Evolutionary conservation across 2,113 vertebrate species (phyloP), one percentile per base, ranked within the genome.

Genomic region (Myotis lucifugus): DNA sequence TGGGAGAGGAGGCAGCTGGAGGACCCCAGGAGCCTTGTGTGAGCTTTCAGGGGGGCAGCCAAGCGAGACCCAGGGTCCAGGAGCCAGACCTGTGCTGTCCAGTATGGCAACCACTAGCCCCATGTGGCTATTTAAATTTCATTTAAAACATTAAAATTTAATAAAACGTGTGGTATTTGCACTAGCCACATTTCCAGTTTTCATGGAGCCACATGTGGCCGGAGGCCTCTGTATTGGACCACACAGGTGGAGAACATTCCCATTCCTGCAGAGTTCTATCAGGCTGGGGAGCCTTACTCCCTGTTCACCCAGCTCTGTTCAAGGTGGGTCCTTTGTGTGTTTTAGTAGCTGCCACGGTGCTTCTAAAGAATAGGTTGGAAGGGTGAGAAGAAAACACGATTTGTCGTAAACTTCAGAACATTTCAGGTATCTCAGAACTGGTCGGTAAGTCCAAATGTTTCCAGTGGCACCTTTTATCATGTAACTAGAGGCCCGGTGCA

Each of bases 21-120:
- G 69, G 81, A 29, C 48, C 48, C 1, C 0, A 0, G 73, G 34
- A 66, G 17, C 1, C 0, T 9, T 46, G 21, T 0, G 1, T 23
- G 8, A 27, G 76, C 56, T 50, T 17, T 12, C 12, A 32, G 1
- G 25, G 61, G 69, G 29, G 2, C 46, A 73, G 29, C 17, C 14
- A 25, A 18, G 37, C 0, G 46, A 54, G 42, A 64, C 13, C 19
- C 19, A 3, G 37, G 66, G 7, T 34, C 25, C 2, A 13, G 56
- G 27, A 54, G 23, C 64, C 14, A 17, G 69, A 19, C 66, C 46
- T 27, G 11, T n/a, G 34, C 78, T 5, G 7, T 23, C 64, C 13
- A 3, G 0, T 2, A 15, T 37, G 46, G 54, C 10, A 37, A 56
- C 48, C n/a, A 25, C 11, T 7, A 72, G 74, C 78, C n/a, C 3